Evolutionary conservation across 2,797 vertebrate genomes (phyloP).

Genomic region (Hoplostethus atlanticus): DNA sequence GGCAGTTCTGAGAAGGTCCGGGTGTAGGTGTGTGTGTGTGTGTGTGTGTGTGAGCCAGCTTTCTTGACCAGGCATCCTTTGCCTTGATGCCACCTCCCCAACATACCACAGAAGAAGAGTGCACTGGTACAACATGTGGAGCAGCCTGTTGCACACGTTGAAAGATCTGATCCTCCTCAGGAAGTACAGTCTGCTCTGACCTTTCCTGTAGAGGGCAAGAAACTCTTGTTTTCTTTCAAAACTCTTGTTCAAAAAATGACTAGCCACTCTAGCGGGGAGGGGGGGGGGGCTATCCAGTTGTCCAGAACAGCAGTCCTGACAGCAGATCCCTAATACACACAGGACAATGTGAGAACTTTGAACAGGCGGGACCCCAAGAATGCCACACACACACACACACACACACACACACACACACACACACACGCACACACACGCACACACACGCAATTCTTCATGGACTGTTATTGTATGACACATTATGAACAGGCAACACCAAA

Average conservation of each 20-base stretch:
- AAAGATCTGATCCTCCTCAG: too few species aligned
- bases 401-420: constrained; percentile 28
- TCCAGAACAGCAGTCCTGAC: constrained; percentile 30
- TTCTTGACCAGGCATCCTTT: too few species aligned
- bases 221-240: constrained; percentile 3
- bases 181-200: too few species aligned
- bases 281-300: constrained; percentile 46
- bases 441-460: constrained; percentile 42
- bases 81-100: too few species aligned
- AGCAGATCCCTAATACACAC: constrained; percentile 52
- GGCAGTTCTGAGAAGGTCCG: too few species aligned
- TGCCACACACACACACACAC: constrained; percentile 7
- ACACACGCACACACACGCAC: constrained; percentile 5
- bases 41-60: too few species aligned
- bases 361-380: constrained; percentile 53
- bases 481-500: constrained; percentile 34
- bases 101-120: too few species aligned
- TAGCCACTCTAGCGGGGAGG: not conserved
- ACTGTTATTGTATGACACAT: constrained; percentile 32
- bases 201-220: not conserved
- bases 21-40: too few species aligned
- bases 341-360: constrained; percentile 55
- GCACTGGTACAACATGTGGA: too few species aligned
- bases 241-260: not conserved
- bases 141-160: too few species aligned